Conservation (phyloP, 2,797 vertebrate species). For the Myotis daubentonii region DNA sequence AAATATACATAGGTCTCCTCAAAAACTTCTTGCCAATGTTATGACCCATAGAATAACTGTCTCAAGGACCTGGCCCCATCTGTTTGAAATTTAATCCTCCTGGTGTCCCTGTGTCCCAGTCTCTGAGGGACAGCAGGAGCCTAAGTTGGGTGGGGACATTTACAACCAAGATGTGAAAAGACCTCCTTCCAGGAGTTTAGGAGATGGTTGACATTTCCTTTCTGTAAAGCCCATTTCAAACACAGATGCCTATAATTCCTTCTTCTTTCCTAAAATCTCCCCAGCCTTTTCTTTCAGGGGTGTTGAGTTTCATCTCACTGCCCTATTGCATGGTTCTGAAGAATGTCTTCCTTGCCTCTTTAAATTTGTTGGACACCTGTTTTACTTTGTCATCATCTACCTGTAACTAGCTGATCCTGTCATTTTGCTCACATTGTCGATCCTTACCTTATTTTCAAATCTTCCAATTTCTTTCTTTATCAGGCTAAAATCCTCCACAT, state of each 20-base stretch:
- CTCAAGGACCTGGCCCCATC: neutral
- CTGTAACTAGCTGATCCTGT: neutral
- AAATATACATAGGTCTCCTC: neutral
- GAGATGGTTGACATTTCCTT: too few species aligned
- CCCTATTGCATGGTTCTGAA: neutral
- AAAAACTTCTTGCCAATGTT: neutral
- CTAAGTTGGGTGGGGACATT: neutral
- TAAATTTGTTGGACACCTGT: neutral
- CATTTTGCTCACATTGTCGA: neutral
- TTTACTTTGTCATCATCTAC: neutral
- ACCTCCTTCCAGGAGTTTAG: too few species aligned
- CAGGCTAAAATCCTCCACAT: neutral
- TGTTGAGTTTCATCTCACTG: too few species aligned
- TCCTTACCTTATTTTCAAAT: neutral
- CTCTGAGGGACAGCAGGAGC: neutral
- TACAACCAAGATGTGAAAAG: too few species aligned
- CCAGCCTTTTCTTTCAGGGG: too few species aligned
- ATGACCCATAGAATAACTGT: neutral
- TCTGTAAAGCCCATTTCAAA: too few species aligned
- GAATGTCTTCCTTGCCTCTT: neutral
- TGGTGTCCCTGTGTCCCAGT: neutral
- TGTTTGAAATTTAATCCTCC: neutral
- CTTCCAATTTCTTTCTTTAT: neutral
- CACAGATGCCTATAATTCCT: too few species aligned
- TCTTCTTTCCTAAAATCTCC: too few species aligned